A percentile compares a stretch with the other conserved stretches of the same genome.
These are phyloP conservation scores for Orussus abietinus DNA, from an alignment of 1,140 invertebrate species.

Conservation along the genomic window DNA sequence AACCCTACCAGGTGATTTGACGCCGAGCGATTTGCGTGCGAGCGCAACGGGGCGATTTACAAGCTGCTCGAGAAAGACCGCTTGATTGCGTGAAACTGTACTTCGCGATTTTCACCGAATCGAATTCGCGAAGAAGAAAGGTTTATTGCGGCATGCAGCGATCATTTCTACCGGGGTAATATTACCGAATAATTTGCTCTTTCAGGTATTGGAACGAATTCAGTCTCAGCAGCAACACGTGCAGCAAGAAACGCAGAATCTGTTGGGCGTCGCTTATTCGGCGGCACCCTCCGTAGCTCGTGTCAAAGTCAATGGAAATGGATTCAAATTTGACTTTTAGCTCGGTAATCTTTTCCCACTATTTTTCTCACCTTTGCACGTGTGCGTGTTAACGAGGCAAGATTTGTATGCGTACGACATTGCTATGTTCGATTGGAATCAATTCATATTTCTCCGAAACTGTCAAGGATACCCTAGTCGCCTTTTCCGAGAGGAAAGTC, in stretches of 20 bases:
- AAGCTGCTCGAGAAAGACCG: neutral
- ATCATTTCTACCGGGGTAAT: conserved; percentile 2
- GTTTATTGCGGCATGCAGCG: neutral
- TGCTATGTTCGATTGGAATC: too few relatives aligned
- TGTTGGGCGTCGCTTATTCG: conserved; percentile 39
- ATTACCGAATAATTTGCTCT: neutral
- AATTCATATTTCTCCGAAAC: too few relatives aligned
- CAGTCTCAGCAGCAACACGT: conserved; percentile 20
- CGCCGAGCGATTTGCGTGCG: neutral
- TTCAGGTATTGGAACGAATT: conserved; percentile 27
- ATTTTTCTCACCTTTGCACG: too few relatives aligned
- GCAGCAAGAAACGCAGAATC: conserved; percentile 24
- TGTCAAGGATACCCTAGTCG: too few relatives aligned
- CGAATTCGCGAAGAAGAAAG: neutral
- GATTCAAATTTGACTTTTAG: conserved; percentile 40
- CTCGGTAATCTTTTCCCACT: too few relatives aligned
- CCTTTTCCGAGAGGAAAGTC: too few relatives aligned
- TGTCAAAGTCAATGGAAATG: conserved; percentile 38
- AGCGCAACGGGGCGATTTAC: conserved; percentile 4
- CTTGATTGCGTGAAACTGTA: neutral
- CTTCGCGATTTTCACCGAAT: neutral
- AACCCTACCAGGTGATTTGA: conserved; percentile 14
- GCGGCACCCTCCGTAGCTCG: conserved; percentile 35
- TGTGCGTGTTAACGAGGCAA: too few relatives aligned
- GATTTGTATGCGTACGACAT: too few relatives aligned